A percentile compares a stretch with the other conserved stretches of the same genome.
Conservation (phyloP, 2,888 invertebrate genomes). For the Phaonia tiefii region DNA sequence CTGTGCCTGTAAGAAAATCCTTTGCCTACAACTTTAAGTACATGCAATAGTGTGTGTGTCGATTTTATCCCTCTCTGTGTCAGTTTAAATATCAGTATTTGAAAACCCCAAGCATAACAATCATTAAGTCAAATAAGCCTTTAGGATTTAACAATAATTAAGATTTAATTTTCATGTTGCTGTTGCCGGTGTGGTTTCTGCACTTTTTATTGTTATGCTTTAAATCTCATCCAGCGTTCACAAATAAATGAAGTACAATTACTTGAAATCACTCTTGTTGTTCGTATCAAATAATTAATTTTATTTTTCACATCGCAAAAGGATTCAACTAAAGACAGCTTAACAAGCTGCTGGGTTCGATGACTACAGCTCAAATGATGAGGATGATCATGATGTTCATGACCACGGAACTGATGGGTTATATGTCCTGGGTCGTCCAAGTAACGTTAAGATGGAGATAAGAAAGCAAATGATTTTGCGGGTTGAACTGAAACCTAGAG, state of each 20-base stretch:
- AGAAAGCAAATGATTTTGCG: too few relatives aligned
- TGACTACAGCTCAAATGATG: background rate
- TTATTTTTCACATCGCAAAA: background rate
- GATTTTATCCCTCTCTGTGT: background rate
- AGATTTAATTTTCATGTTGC: conserved; percentile 39
- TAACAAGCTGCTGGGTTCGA: background rate
- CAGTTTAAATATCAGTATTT: conserved; percentile 20
- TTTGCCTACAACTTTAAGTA: background rate
- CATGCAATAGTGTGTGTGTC: background rate
- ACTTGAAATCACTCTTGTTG: conserved; percentile 39
- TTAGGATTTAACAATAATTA: conserved; percentile 55
- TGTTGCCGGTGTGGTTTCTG: background rate
- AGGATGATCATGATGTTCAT: background rate
- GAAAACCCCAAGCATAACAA: conserved; percentile 47
- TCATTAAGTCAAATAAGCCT: conserved; percentile 51
- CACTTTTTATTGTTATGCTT: background rate
- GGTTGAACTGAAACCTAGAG: too few relatives aligned
- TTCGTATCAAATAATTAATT: conserved; percentile 36
- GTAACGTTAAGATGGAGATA: too few relatives aligned
- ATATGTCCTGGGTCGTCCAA: background rate
- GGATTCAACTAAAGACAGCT: background rate
- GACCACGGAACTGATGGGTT: background rate
- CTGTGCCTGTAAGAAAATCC: background rate
- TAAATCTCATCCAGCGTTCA: background rate
- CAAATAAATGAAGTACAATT: conserved; percentile 36